Percentiles rank a stretch among this genome's conserved stretches.
phyloP scores from a whole-genome alignment of 1,140 invertebrate genomes.

The Cephus cinctus region DNA sequence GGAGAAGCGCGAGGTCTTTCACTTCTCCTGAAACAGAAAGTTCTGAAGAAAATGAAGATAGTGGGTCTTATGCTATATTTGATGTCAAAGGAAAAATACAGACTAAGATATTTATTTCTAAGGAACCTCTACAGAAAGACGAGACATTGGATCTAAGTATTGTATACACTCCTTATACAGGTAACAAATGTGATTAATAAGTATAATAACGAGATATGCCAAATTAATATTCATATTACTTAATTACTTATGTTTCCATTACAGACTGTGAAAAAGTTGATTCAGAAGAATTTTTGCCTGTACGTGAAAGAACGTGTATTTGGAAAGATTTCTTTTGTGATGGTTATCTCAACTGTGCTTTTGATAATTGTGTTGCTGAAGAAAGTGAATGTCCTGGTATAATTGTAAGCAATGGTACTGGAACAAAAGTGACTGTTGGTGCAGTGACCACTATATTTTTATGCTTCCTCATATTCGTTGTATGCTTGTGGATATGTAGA shows the following conservation, averaged over 20 bases:
- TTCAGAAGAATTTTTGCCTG: slow-evolving; percentile 1
- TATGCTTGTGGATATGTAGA: slow-evolving; percentile 48
- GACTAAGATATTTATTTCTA: slow-evolving; percentile 44
- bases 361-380: slow-evolving; percentile 40
- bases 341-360: slow-evolving; percentile 41
- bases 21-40: slow-evolving; percentile 16
- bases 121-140: slow-evolving; percentile 17
- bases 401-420: slow-evolving; percentile 31
- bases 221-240: neutral
- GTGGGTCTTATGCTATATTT: neutral
- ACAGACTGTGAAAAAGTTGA: slow-evolving; percentile 13
- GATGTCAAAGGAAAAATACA: slow-evolving; percentile 8
- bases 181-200: slow-evolving; percentile 19
- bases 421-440: slow-evolving; percentile 47
- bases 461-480: slow-evolving; percentile 44
- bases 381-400: slow-evolving; percentile 14
- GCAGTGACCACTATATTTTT: slow-evolving; percentile 47
- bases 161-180: slow-evolving; percentile 39
- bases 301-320: slow-evolving; percentile 29
- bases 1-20: slow-evolving; percentile 9
- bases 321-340: slow-evolving; percentile 42
- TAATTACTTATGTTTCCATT: slow-evolving; percentile 1
- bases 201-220: slow-evolving; percentile 1
- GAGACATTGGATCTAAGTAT: slow-evolving; percentile 35
- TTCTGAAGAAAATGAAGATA: neutral